Percentiles rank a stretch among this genome's conserved stretches.
Conservation (phyloP, 2,113 vertebrate species). For the Pomatostomus ruficeps region DNA sequence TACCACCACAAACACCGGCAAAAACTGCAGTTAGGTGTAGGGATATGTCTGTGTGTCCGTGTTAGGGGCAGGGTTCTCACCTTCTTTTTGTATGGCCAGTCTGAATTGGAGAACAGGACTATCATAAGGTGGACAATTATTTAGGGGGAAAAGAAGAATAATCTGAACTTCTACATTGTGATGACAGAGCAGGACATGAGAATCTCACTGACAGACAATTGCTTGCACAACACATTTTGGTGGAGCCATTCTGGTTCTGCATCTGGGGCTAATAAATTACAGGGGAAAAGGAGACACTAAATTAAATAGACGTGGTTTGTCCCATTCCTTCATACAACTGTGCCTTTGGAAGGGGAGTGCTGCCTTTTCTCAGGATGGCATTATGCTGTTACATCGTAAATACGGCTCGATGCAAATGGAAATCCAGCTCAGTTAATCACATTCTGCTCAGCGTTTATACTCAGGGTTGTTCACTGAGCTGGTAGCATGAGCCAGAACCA, state of each 20-base stretch:
- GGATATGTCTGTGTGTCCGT: neutral
- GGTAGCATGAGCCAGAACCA: neutral
- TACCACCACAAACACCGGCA: neutral
- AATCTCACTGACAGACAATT: neutral
- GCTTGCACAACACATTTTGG: neutral
- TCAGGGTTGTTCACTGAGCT: neutral
- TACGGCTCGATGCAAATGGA: neutral
- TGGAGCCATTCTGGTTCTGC: neutral
- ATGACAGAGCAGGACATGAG: neutral
- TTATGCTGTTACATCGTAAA: neutral
- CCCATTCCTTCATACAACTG: neutral
- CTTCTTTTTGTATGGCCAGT: neutral
- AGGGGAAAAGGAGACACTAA: neutral
- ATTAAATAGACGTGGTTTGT: neutral
- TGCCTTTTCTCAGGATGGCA: neutral
- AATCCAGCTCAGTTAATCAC: neutral
- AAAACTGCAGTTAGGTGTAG: neutral
- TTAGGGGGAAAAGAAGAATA: fast-evolving
- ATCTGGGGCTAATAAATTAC: neutral
- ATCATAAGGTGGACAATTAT: neutral
- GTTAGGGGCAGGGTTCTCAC: neutral
- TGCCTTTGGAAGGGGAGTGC: neutral
- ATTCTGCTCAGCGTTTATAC: fast-evolving
- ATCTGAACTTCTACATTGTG: neutral
- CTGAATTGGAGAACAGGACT: neutral